Base-by-base conservation (phyloP, 2,888 invertebrate genomes). In the Drosophila kambysellisi region DNA sequence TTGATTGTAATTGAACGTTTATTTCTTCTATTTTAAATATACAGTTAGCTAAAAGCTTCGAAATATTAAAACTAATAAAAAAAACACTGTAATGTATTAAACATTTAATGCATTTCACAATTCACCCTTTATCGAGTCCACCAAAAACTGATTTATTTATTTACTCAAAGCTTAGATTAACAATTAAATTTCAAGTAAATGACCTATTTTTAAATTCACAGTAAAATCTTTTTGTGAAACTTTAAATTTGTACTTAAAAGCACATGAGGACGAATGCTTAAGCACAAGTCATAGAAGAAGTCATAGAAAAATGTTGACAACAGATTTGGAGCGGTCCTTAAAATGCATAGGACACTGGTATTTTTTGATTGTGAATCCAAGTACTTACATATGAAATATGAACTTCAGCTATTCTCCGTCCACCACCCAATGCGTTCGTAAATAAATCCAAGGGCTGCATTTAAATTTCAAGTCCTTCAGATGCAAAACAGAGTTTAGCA, bases 231-330 rank as follows among this genome's bases (percentile, higher is more conserved):
- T 57, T 57, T 25, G 20, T 29, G 20, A 35, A 43, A 33, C 17
- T 69, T 70, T 12, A 39, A 37, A 33, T 70, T 54, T 30, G 11
- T 11, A 25, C 33, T 33, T 35, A 11, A 37, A 53, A 50, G 48
- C 30, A 37, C 37, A 35, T 20, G 17, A 33, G 29, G 63, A 60
- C 46, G 15, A 30, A 56, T 62, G 48, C 41, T 37, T 9, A 17
- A 62, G 17, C 20, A 32, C 25, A 74, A 76, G 69, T 65, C 25
- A 25, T 25, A 25, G 25, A 25, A 50, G 73, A 76, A 62, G 67
- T 60, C 59, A 65, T 66, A 74, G 62, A 61, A 68, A 25, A 79
- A 54, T 58, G 71, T 83, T 70, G 60, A 69, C 60, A 78, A 71
- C 57, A 71, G 61, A 81, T 75, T 83, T 87, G 65, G 41, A 52